These are phyloP conservation scores for Cataglyphis cursor DNA, from an alignment of 2,888 invertebrate genomes.

Conservation along the genomic window DNA sequence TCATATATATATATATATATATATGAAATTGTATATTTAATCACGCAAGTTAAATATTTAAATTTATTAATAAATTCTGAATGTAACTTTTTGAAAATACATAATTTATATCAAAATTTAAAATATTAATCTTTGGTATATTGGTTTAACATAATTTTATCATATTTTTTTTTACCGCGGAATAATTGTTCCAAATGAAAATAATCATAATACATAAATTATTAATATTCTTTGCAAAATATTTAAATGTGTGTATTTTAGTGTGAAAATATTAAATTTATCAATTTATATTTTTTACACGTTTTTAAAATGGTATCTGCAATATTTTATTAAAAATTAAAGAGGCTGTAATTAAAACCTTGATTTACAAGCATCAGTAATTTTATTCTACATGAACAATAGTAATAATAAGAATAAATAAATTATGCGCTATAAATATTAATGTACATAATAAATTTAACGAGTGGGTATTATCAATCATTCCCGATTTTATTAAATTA, in stretches of 20 bases:
- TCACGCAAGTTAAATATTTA: background rate
- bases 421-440: background rate
- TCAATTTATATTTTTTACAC: background rate
- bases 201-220: background rate
- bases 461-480: background rate
- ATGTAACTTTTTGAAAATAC: background rate
- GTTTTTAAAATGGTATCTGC: background rate
- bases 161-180: background rate
- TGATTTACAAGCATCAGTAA: background rate
- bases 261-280: background rate
- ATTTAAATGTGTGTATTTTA: background rate
- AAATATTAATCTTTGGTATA: background rate
- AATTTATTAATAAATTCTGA: background rate
- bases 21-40: background rate
- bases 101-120: background rate
- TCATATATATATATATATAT: no score
- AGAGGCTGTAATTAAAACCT: background rate
- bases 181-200: conserved; percentile 6
- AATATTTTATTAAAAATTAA: conserved; percentile 25
- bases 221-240: background rate
- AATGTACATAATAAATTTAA: conserved; percentile 12
- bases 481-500: background rate
- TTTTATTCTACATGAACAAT: background rate
- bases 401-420: background rate
- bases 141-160: background rate